Conservation (phyloP, 1,140 invertebrate genomes). For the Meteorus sp. region DNA sequence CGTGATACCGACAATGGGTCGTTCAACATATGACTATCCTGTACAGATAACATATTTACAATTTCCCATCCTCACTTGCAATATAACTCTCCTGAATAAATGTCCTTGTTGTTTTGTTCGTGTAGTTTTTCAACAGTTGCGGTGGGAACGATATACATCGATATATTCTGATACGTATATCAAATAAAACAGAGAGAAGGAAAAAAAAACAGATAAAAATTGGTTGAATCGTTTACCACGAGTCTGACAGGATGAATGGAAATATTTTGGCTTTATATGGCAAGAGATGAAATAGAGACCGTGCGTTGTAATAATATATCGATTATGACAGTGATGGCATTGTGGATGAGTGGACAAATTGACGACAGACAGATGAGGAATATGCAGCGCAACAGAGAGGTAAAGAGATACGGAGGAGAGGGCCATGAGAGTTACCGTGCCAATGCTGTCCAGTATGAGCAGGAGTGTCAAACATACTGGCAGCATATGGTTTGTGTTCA, state of each 20-base stretch:
- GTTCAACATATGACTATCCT: too few species aligned
- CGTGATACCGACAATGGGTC: too few species aligned
- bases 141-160: neutral
- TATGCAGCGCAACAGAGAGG: slow-evolving; percentile 15
- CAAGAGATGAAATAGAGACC: slow-evolving; percentile 15
- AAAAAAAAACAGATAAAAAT: neutral
- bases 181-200: neutral
- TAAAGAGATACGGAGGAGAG: slow-evolving; percentile 11
- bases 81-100: too few species aligned
- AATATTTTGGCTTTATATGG: too few species aligned
- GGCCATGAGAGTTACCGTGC: slow-evolving; percentile 34
- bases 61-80: too few species aligned
- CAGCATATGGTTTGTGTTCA: slow-evolving; percentile 49
- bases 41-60: too few species aligned
- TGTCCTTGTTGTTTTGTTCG: neutral
- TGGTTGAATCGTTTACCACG: slow-evolving; percentile 8
- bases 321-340: slow-evolving; percentile 48
- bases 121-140: neutral
- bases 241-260: too few species aligned
- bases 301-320: slow-evolving; percentile 50
- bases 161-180: neutral
- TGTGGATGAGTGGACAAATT: slow-evolving; percentile 34
- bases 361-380: slow-evolving; percentile 16
- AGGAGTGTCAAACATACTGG: slow-evolving; percentile 51
- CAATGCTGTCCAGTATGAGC: slow-evolving; percentile 39